phyloP scores from a whole-genome alignment of 2,888 invertebrate genomes.

The Nephrocerus scutellatus region DNA sequence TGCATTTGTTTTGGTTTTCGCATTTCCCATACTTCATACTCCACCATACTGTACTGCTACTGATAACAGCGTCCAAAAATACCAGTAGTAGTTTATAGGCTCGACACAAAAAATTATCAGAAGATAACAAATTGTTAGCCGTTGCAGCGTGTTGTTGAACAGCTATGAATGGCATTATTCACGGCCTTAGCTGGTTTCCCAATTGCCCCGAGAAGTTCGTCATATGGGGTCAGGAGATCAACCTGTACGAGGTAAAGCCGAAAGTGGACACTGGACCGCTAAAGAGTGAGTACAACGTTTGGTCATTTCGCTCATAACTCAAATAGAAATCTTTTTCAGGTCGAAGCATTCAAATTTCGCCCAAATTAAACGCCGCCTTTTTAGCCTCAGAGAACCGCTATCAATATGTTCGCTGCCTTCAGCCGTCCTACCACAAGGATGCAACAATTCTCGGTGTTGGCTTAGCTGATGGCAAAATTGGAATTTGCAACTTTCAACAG shows the following conservation, averaged over 20 bases:
- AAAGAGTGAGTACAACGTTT: conserved; percentile 17
- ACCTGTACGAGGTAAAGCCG: conserved; percentile 66
- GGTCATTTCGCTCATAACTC: conserved; percentile 17
- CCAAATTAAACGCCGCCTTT: conserved; percentile 29
- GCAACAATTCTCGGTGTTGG: conserved; percentile 83
- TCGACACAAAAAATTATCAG: too few relatives aligned
- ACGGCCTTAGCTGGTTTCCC: conserved; percentile 85
- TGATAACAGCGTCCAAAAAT: too few relatives aligned
- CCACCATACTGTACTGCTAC: too few relatives aligned
- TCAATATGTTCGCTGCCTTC: conserved; percentile 77
- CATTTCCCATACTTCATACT: too few relatives aligned
- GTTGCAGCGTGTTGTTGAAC: too few relatives aligned
- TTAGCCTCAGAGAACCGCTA: conserved; percentile 49
- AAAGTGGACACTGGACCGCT: conserved; percentile 26
- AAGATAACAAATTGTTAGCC: too few relatives aligned
- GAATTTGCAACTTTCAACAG: conserved; percentile 70
- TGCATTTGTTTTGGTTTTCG: too few relatives aligned
- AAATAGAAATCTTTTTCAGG: conserved; percentile 20
- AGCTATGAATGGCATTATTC: conserved; percentile 58
- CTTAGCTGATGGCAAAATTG: conserved; percentile 80
- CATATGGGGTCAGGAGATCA: conserved; percentile 85
- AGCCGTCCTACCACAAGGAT: conserved; percentile 74
- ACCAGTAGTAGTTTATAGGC: too few relatives aligned
- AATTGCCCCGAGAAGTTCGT: conserved; percentile 72
- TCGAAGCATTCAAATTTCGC: conserved; percentile 36